Evolutionary conservation across 37 sponge, comb jelly and placozoan species (phyloP).

Genomic region (Amphimedon queenslandica): DNA sequence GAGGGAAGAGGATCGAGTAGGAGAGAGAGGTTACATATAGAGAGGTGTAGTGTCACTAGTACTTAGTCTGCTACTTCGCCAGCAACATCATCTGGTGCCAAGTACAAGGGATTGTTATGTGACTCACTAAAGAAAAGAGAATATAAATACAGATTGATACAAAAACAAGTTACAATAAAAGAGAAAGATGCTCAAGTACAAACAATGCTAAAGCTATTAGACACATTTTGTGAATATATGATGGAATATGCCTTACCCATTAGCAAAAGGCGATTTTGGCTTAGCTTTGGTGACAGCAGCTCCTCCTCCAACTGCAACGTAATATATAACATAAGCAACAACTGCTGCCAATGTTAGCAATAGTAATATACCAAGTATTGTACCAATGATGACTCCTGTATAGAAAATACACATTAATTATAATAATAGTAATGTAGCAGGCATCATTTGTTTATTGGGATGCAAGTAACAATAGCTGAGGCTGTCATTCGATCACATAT

Average conservation of each 20-base stretch:
- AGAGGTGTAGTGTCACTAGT: too few species aligned
- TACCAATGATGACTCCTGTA: not conserved
- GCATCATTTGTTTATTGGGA: not conserved
- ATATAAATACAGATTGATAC: not conserved
- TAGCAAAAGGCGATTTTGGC: not conserved
- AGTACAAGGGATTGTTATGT: conserved; percentile 1
- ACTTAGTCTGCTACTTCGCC: not conserved
- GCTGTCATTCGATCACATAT: too few species aligned
- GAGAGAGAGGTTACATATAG: too few species aligned
- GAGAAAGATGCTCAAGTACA: not conserved
- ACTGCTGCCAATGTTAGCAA: not conserved
- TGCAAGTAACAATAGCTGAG: too few species aligned
- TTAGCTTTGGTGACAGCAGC: not conserved
- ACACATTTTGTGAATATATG: not conserved
- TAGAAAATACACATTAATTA: not conserved
- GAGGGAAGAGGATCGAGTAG: not conserved
- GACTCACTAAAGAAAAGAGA: not conserved
- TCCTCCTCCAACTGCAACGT: not conserved
- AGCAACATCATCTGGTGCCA: not conserved
- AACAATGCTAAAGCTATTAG: not conserved
- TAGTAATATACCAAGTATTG: not conserved
- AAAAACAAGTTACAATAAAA: not conserved
- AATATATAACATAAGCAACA: not conserved
- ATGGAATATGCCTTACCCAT: conserved; percentile 2
- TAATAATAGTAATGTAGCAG: not conserved